Conservation (phyloP, 2,888 invertebrate species). For the Perizoma flavofasciatum region DNA sequence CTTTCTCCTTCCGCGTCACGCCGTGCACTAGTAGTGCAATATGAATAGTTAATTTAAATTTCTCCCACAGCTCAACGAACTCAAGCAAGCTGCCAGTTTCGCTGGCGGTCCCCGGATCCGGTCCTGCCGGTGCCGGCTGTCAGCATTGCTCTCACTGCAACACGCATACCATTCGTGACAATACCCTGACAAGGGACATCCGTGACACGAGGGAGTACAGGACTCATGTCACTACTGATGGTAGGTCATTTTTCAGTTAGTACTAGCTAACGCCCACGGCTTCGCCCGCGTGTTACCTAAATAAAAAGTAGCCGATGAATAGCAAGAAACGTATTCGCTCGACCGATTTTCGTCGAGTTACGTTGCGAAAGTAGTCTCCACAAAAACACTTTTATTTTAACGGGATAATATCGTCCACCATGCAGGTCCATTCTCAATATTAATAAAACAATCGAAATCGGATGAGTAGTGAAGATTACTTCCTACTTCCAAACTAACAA, state of each 20-base stretch:
- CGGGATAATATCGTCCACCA: too few species aligned
- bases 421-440: too few species aligned
- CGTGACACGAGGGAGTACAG: constrained; percentile 53
- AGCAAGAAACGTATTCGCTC: too few species aligned
- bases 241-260: constrained; percentile 35
- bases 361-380: neutral
- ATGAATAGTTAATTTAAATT: neutral
- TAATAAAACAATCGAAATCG: too few species aligned
- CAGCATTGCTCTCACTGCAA: constrained; percentile 78
- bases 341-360: too few species aligned
- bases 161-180: constrained; percentile 30
- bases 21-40: too few species aligned
- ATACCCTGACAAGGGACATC: constrained; percentile 15
- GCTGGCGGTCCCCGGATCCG: constrained; percentile 30
- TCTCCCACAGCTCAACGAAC: constrained; percentile 32
- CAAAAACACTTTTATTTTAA: neutral
- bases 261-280: too few species aligned
- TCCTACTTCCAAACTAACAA: too few species aligned
- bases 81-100: constrained; percentile 35
- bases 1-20: too few species aligned
- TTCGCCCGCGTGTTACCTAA: too few species aligned
- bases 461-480: too few species aligned
- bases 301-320: too few species aligned
- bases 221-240: constrained; percentile 55
- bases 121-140: constrained; percentile 54